phyloP scores from a whole-genome alignment of 2,797 vertebrate species.

The Falco peregrinus region DNA sequence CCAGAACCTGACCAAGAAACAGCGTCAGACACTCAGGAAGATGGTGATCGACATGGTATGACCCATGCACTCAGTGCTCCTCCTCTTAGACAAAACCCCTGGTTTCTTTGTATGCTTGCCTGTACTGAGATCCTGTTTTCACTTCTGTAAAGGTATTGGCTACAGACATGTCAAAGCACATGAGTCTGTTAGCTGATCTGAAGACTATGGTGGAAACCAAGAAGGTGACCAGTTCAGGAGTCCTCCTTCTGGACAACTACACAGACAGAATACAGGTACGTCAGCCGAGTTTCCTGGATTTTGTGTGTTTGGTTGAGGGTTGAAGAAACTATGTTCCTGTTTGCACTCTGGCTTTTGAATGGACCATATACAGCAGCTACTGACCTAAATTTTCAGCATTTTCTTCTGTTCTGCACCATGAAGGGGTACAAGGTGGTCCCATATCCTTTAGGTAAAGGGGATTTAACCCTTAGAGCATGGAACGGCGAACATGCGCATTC shows the following conservation, averaged over 20 bases:
- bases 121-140: background rate
- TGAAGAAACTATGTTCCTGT: fast-evolving
- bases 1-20: slow-evolving; percentile 96
- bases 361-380: background rate
- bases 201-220: slow-evolving; percentile 99
- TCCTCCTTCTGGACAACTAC: slow-evolving; percentile 95
- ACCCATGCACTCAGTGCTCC: background rate
- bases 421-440: background rate
- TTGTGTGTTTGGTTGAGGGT: background rate
- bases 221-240: slow-evolving; percentile 97
- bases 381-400: background rate
- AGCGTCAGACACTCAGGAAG: slow-evolving; percentile 91
- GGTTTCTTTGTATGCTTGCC: background rate
- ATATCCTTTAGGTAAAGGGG: background rate
- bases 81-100: background rate
- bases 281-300: background rate
- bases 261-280: slow-evolving; percentile 96
- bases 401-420: background rate
- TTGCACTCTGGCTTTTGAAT: background rate
- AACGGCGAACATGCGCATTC: fast-evolving
- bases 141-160: slow-evolving; percentile 86
- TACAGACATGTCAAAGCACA: slow-evolving; percentile 99
- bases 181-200: slow-evolving; percentile 94
- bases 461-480: background rate
- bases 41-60: slow-evolving; percentile 99